phyloP scores from a whole-genome alignment of 2,113 vertebrate genomes.

The Tretioscincus oriximinensis region DNA sequence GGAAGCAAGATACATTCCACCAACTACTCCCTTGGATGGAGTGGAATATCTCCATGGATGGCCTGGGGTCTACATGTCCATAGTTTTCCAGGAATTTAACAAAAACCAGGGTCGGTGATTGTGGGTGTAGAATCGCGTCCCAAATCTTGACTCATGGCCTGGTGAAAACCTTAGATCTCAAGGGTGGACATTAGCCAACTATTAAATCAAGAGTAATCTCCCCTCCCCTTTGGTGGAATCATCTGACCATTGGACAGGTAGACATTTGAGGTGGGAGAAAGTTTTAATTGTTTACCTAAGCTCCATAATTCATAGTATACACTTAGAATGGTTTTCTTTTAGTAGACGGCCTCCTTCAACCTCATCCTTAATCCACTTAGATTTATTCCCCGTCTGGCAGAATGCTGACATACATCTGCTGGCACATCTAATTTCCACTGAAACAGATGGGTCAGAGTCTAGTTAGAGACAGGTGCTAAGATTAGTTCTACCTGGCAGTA shows the following conservation, averaged over 20 bases:
- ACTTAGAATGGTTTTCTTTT: background rate
- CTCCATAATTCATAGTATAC: too few relatives aligned
- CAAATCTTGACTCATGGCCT: rapidly evolving
- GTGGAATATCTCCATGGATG: background rate
- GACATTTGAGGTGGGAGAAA: background rate
- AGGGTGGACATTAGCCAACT: slow-evolving; percentile 5
- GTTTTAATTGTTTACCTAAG: background rate
- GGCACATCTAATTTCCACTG: background rate
- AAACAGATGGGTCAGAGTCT: slow-evolving; percentile 13
- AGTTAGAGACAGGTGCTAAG: background rate
- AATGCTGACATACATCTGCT: background rate
- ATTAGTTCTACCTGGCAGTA: slow-evolving; percentile 32
- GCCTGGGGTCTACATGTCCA: slow-evolving; percentile 31
- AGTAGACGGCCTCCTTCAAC: background rate
- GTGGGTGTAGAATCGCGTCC: background rate
- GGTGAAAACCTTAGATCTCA: background rate
- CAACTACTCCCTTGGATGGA: background rate
- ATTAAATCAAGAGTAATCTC: background rate
- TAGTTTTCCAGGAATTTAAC: background rate
- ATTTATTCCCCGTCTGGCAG: background rate
- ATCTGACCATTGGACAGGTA: background rate
- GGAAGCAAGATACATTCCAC: background rate
- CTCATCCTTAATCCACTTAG: background rate
- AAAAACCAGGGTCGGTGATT: background rate
- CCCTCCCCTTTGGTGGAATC: background rate